A percentile compares a stretch with the other conserved stretches of the same genome.
Conservation (phyloP, 2,113 vertebrate genomes). For the Thymallus thymallus region DNA sequence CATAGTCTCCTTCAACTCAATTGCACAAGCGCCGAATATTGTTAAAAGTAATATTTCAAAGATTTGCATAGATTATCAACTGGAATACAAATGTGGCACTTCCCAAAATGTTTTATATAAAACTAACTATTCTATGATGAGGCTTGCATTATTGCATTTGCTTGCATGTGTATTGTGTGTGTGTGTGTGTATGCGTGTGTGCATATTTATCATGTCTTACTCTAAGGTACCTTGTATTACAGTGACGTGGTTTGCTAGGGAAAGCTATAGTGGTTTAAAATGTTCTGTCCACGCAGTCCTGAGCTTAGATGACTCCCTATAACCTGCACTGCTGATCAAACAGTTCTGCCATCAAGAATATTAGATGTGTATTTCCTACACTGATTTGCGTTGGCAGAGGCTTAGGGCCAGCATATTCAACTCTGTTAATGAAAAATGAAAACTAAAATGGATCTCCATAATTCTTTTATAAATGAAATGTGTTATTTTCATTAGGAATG, state of each 20-base stretch:
- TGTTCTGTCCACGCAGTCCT: constrained; percentile 21
- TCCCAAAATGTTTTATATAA: constrained; percentile 67
- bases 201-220: constrained; percentile 40
- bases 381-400: constrained; percentile 32
- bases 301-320: constrained; percentile 10
- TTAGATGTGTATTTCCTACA: constrained; percentile 34
- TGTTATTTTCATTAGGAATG: constrained; percentile 9
- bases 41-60: constrained; percentile 66
- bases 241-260: constrained; percentile 29
- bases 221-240: constrained; percentile 32
- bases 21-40: constrained; percentile 62
- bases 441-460: constrained; percentile 8
- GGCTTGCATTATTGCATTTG: constrained; percentile 55
- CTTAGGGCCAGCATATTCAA: constrained; percentile 25
- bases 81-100: constrained; percentile 62
- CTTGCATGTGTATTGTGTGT: constrained; percentile 37
- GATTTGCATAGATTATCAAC: constrained; percentile 75
- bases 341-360: constrained; percentile 44
- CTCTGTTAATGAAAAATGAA: constrained; percentile 30
- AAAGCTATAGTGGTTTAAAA: constrained; percentile 19
- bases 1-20: constrained; percentile 58
- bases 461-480: constrained; percentile 14
- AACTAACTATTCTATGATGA: constrained; percentile 61
- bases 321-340: constrained; percentile 47
- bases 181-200: constrained; percentile 18